Percentiles rank a stretch among this genome's conserved stretches.
phyloP scores from a whole-genome alignment of 2,113 vertebrate species.

The Brienomyrus longianalis region DNA sequence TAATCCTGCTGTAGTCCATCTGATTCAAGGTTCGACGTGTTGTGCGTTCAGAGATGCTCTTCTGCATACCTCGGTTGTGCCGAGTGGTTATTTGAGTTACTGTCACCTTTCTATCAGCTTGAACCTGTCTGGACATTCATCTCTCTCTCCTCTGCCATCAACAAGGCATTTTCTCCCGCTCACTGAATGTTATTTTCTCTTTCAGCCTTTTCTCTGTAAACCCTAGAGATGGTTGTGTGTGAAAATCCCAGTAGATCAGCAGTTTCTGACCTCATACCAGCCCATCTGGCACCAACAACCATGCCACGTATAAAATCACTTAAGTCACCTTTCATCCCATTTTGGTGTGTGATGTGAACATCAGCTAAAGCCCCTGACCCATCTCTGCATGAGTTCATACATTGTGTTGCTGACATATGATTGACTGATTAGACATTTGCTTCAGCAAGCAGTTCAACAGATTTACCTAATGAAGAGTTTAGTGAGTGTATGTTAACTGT shows the following conservation, averaged over 20 bases:
- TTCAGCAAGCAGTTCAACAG: not conserved
- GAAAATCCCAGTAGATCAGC: not conserved
- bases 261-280: not conserved
- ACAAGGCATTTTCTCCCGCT: not conserved
- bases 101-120: not conserved
- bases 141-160: not conserved
- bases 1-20: not conserved
- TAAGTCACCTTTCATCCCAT: not conserved
- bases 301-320: not conserved
- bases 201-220: not conserved
- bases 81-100: not conserved
- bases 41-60: not conserved
- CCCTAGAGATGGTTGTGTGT: not conserved
- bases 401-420: not conserved
- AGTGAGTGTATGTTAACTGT: not conserved
- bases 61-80: not conserved
- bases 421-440: not conserved
- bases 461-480: not conserved
- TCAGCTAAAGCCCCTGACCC: not conserved
- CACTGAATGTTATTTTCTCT: not conserved
- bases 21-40: not conserved
- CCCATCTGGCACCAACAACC: not conserved
- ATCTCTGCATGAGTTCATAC: not conserved
- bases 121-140: not conserved
- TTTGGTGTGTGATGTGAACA: not conserved